These are phyloP conservation scores for Parnassius orleans DNA, from an alignment of 2,888 invertebrate species.

Conservation along the genomic window DNA sequence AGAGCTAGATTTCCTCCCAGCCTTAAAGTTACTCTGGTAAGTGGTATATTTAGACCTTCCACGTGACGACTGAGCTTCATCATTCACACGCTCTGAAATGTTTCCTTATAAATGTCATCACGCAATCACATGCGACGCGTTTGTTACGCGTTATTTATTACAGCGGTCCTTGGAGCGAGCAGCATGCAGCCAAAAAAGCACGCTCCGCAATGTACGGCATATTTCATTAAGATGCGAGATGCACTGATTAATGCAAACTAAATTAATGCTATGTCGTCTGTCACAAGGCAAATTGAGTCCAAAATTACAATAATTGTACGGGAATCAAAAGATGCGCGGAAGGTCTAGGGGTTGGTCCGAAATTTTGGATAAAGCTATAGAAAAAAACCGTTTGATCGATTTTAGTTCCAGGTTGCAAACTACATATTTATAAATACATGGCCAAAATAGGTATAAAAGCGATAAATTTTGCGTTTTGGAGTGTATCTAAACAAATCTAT, in stretches of 20 bases:
- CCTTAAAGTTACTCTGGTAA: constrained; percentile 93
- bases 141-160: constrained; percentile 25
- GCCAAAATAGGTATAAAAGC: constrained; percentile 62
- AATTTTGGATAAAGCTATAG: constrained; percentile 56
- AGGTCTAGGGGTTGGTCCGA: constrained; percentile 65
- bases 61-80: constrained; percentile 89
- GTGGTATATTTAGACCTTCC: constrained; percentile 91
- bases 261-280: constrained; percentile 51
- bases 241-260: constrained; percentile 52
- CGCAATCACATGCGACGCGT: constrained; percentile 57
- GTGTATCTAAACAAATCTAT: constrained; percentile 61
- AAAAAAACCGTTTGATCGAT: constrained; percentile 51
- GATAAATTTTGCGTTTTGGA: constrained; percentile 56
- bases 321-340: constrained; percentile 71
- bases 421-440: constrained; percentile 47
- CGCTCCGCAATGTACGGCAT: constrained; percentile 35
- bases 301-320: constrained; percentile 28
- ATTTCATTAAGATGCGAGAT: constrained; percentile 15
- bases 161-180: constrained; percentile 30
- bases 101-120: constrained; percentile 74
- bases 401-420: constrained; percentile 52
- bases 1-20: constrained; percentile 94
- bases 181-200: constrained; percentile 59
- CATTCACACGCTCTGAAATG: constrained; percentile 92
- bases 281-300: constrained; percentile 34